Evolutionary conservation across 2,113 vertebrate genomes (phyloP).

Genomic region (Dasyprocta punctata): DNA sequence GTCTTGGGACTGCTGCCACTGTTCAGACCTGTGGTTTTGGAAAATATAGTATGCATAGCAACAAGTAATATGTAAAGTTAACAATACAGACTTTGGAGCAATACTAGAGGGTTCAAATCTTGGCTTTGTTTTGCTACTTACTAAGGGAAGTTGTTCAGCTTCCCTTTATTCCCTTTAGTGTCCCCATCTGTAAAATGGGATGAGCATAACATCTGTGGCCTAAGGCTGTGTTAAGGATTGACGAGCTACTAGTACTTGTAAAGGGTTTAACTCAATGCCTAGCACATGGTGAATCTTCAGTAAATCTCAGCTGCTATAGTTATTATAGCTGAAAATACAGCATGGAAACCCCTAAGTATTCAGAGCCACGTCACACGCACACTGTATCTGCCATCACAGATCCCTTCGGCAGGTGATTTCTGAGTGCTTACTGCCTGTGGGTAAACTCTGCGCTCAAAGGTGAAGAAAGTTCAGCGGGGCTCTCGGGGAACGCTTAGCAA

Average conservation of each 20-base stretch:
- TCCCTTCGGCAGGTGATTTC: not conserved
- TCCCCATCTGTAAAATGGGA: not conserved
- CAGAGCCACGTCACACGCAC: not conserved
- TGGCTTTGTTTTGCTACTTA: not conserved
- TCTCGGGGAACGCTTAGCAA: not conserved
- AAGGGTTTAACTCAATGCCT: not conserved
- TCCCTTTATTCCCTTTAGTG: not conserved
- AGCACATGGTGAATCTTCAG: not conserved
- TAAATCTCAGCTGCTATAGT: not conserved
- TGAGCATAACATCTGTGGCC: not conserved
- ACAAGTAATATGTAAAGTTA: not conserved
- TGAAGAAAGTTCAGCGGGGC: not conserved
- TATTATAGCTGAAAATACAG: not conserved
- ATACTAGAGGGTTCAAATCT: not conserved
- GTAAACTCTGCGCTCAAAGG: constrained; percentile 17
- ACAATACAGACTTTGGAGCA: not conserved
- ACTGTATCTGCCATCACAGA: not conserved
- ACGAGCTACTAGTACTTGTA: not conserved
- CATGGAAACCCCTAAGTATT: not conserved
- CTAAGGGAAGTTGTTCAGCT: not conserved
- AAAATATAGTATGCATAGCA: not conserved
- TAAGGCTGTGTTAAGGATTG: not conserved
- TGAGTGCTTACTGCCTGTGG: not conserved
- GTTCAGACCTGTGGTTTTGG: not conserved
- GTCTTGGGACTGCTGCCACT: not conserved